These are phyloP conservation scores for Anorthoa munda DNA, from an alignment of 2,888 invertebrate genomes.

Conservation along the genomic window DNA sequence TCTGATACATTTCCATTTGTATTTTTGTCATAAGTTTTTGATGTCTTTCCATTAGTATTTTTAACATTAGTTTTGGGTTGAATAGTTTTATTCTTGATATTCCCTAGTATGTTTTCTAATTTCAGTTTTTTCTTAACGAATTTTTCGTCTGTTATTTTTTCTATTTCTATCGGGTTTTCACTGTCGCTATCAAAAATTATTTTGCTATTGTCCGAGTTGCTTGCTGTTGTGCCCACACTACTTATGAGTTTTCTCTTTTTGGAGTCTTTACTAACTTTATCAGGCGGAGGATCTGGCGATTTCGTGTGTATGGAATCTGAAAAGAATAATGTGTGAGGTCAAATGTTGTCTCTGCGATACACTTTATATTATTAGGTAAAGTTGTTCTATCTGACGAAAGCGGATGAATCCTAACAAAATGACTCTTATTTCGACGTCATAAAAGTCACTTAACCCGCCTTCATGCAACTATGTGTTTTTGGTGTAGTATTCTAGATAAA, in stretches of 20 bases:
- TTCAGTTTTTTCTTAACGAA: conserved; percentile 79
- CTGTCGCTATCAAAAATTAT: background rate
- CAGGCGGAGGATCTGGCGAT: conserved; percentile 15
- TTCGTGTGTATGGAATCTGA: conserved; percentile 70
- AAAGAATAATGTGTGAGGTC: conserved; percentile 53
- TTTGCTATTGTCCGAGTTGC: conserved; percentile 14
- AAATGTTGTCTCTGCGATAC: background rate
- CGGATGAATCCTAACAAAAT: background rate
- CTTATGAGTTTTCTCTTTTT: conserved; percentile 16
- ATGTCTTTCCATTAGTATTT: conserved; percentile 26
- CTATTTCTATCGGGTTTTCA: conserved; percentile 33
- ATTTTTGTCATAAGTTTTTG: background rate
- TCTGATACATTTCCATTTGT: too few species aligned
- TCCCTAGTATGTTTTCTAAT: conserved; percentile 77
- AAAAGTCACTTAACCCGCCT: too few species aligned
- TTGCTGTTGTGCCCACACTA: background rate
- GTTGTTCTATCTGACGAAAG: too few species aligned
- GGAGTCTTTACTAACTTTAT: background rate
- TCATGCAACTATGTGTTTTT: too few species aligned
- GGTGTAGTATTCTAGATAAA: too few species aligned
- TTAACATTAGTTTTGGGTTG: conserved; percentile 4
- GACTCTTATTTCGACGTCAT: too few species aligned
- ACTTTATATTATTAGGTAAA: too few species aligned
- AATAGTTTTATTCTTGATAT: conserved; percentile 73
- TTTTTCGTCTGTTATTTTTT: conserved; percentile 63